These are phyloP conservation scores for Drosophila austrosaltans DNA, from an alignment of 2,888 invertebrate species.

Conservation along the genomic window DNA sequence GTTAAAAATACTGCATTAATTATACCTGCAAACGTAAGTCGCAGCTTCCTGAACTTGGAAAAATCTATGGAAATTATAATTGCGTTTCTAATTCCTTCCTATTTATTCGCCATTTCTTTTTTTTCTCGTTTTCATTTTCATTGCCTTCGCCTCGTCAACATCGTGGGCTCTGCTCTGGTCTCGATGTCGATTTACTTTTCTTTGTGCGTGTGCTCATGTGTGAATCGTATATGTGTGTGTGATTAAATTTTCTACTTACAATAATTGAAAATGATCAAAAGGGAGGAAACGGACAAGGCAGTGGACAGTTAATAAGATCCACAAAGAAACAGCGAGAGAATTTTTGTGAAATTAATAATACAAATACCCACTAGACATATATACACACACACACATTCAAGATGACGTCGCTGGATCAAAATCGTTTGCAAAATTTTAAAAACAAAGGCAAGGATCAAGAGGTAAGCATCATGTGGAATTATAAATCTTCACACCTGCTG, in stretches of 20 bases:
- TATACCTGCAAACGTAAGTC: slow-evolving; percentile 54
- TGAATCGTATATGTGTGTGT: slow-evolving; percentile 32
- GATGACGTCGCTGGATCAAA: slow-evolving; percentile 81
- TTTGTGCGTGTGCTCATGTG: slow-evolving; percentile 42
- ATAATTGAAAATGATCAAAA: slow-evolving; percentile 53
- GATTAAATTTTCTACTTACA: slow-evolving; percentile 46
- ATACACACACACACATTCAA: slow-evolving; percentile 37
- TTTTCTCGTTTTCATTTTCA: slow-evolving; percentile 64
- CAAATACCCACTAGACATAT: slow-evolving; percentile 8
- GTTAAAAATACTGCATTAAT: slow-evolving; percentile 29
- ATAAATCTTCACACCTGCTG: slow-evolving; percentile 15
- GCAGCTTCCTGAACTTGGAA: not conserved
- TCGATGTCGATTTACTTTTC: slow-evolving; percentile 43
- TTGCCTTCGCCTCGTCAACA: slow-evolving; percentile 48
- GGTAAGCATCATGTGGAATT: slow-evolving; percentile 87
- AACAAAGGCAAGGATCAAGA: slow-evolving; percentile 99
- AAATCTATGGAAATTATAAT: not conserved
- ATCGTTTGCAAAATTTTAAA: slow-evolving; percentile 97
- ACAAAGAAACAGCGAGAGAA: slow-evolving; percentile 25
- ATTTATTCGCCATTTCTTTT: slow-evolving; percentile 73
- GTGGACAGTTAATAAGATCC: slow-evolving; percentile 33
- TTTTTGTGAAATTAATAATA: slow-evolving; percentile 24
- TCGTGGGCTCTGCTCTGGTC: slow-evolving; percentile 46
- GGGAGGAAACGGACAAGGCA: slow-evolving; percentile 13
- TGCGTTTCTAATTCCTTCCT: slow-evolving; percentile 31